These are phyloP conservation scores for Drosophila athabasca DNA, from an alignment of 1,140 invertebrate species.

Conservation along the genomic window DNA sequence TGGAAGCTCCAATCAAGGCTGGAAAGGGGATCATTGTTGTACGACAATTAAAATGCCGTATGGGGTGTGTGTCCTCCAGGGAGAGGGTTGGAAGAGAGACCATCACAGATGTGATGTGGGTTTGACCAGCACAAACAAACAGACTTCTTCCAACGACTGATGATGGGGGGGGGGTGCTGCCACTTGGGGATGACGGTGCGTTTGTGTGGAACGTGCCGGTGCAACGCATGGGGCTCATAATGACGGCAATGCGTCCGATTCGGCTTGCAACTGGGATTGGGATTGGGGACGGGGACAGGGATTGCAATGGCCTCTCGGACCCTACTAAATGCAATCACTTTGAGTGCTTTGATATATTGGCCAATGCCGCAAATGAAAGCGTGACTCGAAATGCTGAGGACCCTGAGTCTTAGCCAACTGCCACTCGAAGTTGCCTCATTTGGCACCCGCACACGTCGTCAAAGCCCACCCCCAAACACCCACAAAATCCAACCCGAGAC, in stretches of 20 bases:
- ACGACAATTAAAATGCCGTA: conserved; percentile 55
- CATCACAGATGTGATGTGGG: conserved; percentile 1
- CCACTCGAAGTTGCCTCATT: conserved; percentile 62
- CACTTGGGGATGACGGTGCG: conserved; percentile 8
- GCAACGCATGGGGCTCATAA: conserved; percentile 63
- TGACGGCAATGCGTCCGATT: background rate
- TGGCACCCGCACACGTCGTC: conserved; percentile 63
- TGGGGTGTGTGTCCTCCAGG: too few species aligned
- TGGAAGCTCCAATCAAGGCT: conserved; percentile 43
- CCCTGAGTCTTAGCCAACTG: conserved; percentile 36
- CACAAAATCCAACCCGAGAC: conserved; percentile 9
- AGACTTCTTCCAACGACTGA: background rate
- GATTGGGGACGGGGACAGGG: background rate
- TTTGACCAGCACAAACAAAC: conserved; percentile 38
- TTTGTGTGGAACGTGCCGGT: conserved; percentile 63
- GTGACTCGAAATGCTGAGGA: conserved; percentile 42
- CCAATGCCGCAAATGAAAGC: conserved; percentile 41
- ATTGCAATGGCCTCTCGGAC: conserved; percentile 12
- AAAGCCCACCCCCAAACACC: background rate
- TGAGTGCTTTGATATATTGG: conserved; percentile 75
- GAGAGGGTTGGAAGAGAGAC: background rate
- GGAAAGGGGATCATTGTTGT: conserved; percentile 27
- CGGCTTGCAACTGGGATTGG: too few species aligned
- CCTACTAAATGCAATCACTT: conserved; percentile 71
- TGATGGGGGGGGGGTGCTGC: background rate